Conservation (phyloP, 2,888 invertebrate species). For the Xestia rhomboidea region DNA sequence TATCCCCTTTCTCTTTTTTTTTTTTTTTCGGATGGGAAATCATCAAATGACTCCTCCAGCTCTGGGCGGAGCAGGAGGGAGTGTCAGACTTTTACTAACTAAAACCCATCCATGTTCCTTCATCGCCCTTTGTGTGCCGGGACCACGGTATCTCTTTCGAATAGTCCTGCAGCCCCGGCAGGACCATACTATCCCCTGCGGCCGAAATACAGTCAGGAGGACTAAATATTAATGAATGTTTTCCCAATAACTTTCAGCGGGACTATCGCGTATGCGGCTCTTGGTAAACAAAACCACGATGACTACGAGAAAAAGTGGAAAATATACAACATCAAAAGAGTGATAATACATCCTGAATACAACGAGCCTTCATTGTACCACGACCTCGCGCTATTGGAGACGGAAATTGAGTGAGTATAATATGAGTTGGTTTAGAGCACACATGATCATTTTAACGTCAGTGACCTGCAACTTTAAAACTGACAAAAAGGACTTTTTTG, state of each 20-base stretch:
- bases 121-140: no score
- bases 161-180: no score
- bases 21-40: no score
- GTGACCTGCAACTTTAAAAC: neutral
- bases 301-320: conserved; percentile 42
- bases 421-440: neutral
- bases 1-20: no score
- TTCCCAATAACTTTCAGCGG: conserved; percentile 48
- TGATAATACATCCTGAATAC: conserved; percentile 70
- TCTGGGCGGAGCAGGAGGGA: no score
- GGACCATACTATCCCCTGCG: neutral
- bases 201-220: neutral
- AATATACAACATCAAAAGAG: conserved; percentile 48
- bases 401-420: conserved; percentile 50
- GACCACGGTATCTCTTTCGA: no score
- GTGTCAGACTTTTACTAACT: no score
- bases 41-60: no score
- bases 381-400: conserved; percentile 76
- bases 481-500: neutral
- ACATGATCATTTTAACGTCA: neutral
- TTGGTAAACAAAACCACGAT: conserved; percentile 36
- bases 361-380: conserved; percentile 71
- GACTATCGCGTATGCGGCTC: conserved; percentile 48
- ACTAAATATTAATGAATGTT: neutral
- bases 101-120: no score